A percentile compares a stretch with the other conserved stretches of the same genome.
phyloP scores from a whole-genome alignment of 1,140 invertebrate species.

The Acromyrmex heyeri region DNA sequence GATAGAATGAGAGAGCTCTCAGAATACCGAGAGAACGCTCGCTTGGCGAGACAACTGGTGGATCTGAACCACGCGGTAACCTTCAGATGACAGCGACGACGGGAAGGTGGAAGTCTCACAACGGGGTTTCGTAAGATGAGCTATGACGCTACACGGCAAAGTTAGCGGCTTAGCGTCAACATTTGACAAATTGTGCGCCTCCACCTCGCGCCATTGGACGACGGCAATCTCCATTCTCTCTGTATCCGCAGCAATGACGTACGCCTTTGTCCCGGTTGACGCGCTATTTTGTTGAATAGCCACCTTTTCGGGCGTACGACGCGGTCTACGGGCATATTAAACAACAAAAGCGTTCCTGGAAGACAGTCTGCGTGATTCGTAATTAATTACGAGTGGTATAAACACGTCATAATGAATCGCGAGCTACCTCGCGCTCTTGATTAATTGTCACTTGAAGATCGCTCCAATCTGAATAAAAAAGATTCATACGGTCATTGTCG shows the following conservation, averaged over 20 bases:
- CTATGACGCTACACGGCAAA: constrained; percentile 75
- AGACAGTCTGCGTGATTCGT: constrained; percentile 46
- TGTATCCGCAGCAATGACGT: constrained; percentile 61
- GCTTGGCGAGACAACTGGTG: constrained; percentile 40
- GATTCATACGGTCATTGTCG: background rate
- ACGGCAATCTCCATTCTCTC: constrained; percentile 71
- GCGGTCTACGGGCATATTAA: constrained; percentile 30
- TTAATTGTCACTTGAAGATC: constrained; percentile 49
- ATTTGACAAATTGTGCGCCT: constrained; percentile 79
- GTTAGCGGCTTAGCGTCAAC: constrained; percentile 78
- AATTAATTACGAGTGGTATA: constrained; percentile 69
- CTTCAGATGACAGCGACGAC: constrained; percentile 56
- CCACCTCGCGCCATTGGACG: constrained; percentile 54
- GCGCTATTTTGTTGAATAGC: constrained; percentile 59
- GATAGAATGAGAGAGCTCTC: constrained; percentile 22
- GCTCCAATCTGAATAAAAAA: constrained; percentile 24
- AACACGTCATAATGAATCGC: constrained; percentile 59
- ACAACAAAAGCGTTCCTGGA: constrained; percentile 49
- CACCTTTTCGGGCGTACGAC: constrained; percentile 40
- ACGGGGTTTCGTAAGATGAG: constrained; percentile 67
- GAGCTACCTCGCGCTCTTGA: constrained; percentile 39
- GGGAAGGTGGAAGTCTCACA: constrained; percentile 40
- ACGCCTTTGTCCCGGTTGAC: constrained; percentile 54
- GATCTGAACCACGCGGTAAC: constrained; percentile 50
- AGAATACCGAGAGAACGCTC: constrained; percentile 36